Base-by-base conservation (phyloP, 2,888 invertebrate species). In the Cataglyphis altisquamis region DNA sequence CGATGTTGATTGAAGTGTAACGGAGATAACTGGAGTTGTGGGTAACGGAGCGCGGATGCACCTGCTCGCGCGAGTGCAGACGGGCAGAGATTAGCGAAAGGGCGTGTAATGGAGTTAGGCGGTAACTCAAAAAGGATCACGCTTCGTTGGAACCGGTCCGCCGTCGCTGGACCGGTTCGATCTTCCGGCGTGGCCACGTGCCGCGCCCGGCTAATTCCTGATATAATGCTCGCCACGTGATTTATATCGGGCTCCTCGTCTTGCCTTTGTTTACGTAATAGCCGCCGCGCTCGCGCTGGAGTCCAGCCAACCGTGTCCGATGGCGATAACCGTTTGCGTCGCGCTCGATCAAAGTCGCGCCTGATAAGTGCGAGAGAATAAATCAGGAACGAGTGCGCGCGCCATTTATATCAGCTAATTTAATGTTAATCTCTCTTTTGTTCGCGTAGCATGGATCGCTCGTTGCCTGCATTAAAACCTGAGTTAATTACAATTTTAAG, bases 1-100 rank as follows among this genome's bases (percentile, higher is more conserved):
- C 91, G 91, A 93, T 94, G 94, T 94, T 94, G 94, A 94, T 93
- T 92, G 94, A 92, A 94, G 94, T 94, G 94, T 94, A 93, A 94
- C 91, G 91, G 91, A 93, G 94, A 94, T 94, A 94, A 93, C 92
- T 93, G 90, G 90, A 91, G 91, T 86, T 87, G 89, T 93, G 91
- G 88, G 89, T 91, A 92, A 87, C 91, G 90, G 87, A 93, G 93
- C 92, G 92, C 89, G 90, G 86, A 90, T 92, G 92, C 92, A 91
- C 91, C 92, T 92, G 91, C 92, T 90, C 92, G 91, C 88, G 89
- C 89, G 78, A 78, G 60, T 21, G 82, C 57, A 36, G 41, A 78
- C 41, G 48, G 41, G 52, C 84, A 89, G 90, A 91, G 92, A 92
- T 92, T 91, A 92, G 91, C 88, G 78, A 90, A 90, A 91, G 92